A percentile compares a stretch with the other conserved stretches of the same genome.
phyloP scores from a whole-genome alignment of 2,797 vertebrate species.

The Apogon hyalosoma region DNA sequence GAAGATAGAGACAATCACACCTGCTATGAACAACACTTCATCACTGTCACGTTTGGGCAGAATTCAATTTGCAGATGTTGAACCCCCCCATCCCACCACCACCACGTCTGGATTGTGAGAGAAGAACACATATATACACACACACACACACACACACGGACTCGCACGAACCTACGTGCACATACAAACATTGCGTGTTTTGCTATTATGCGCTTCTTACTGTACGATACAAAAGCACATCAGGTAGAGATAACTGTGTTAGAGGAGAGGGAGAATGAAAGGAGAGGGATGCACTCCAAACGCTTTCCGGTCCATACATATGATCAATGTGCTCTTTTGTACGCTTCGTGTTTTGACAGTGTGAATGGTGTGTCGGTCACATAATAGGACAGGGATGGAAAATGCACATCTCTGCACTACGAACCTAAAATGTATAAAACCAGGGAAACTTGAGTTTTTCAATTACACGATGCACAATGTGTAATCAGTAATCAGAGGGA shows the following conservation, averaged over 20 bases:
- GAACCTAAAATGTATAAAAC: slow-evolving; percentile 4
- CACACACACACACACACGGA: background rate
- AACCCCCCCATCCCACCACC: slow-evolving; percentile 22
- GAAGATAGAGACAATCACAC: slow-evolving; percentile 90
- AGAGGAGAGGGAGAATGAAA: slow-evolving; percentile 15
- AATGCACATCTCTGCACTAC: slow-evolving; percentile 2
- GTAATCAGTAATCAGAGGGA: slow-evolving; percentile 76
- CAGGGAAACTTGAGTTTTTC: slow-evolving; percentile 25
- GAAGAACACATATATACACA: slow-evolving; percentile 4
- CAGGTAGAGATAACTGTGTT: slow-evolving; percentile 81
- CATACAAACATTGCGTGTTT: slow-evolving; percentile 39
- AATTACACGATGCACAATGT: slow-evolving; percentile 64
- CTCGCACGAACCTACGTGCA: background rate
- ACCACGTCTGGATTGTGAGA: slow-evolving; percentile 52
- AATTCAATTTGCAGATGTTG: slow-evolving; percentile 89
- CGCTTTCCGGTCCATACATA: slow-evolving; percentile 23
- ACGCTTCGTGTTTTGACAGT: slow-evolving; percentile 6
- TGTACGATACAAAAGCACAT: slow-evolving; percentile 79
- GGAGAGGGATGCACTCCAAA: slow-evolving; percentile 34
- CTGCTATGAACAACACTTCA: slow-evolving; percentile 92
- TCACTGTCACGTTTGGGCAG: slow-evolving; percentile 90
- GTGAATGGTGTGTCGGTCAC: background rate
- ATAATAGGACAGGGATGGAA: background rate
- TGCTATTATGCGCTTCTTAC: slow-evolving; percentile 87
- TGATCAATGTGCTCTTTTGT: slow-evolving; percentile 38